Base-by-base conservation (phyloP, 2,797 vertebrate species). In the Decapterus maruadsi region DNA sequence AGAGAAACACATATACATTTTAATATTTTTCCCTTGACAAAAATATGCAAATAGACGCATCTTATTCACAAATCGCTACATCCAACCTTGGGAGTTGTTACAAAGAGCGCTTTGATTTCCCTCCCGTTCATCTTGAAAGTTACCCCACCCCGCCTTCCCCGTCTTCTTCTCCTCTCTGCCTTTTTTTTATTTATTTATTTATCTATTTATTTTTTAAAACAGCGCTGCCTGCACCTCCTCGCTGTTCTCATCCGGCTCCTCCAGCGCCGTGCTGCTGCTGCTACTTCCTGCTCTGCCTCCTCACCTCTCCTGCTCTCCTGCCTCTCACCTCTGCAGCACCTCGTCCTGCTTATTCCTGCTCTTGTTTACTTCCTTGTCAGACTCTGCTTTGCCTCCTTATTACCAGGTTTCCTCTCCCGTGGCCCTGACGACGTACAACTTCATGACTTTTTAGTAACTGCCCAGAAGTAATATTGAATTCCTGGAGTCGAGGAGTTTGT, bases 71-170 rank as follows among this genome's bases (percentile, higher is more conserved):
- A 87, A 90, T 82, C 48, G 1, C 70, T 66, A 70, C 76, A 70
- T 40, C 51, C 74, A 86, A 90, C 82, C 78, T 73, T 88, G 81
- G 84, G 84, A 83, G 66, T 81, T 65, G 74, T 72, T 87, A 77
- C 80, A 89, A 87, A 91, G 68, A 81, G 75, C 66, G 34, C 88
- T 88, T 90, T 89, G 78, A 87, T 87, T 88, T 82, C 36, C 4
- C 71, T 61, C 29, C 57, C 0, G 3, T 77, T 87, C 72, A 53
- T 84, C 77, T 80, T 81, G 56, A 81, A 78, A 84, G 81, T 80
- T 82, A 70, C 67, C 57, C 56, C 56, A 34, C 46, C 48, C 8
- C 6, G 4, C 50, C 55, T 58, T 26, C 26, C 14, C 31, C 31
- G 31, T 34, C 31, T 34, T 34, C 31, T 34, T 62, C 55, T 62